Evolutionary conservation across 2,113 vertebrate species (phyloP).

Genomic region (Corythoichthys haematopterus): DNA sequence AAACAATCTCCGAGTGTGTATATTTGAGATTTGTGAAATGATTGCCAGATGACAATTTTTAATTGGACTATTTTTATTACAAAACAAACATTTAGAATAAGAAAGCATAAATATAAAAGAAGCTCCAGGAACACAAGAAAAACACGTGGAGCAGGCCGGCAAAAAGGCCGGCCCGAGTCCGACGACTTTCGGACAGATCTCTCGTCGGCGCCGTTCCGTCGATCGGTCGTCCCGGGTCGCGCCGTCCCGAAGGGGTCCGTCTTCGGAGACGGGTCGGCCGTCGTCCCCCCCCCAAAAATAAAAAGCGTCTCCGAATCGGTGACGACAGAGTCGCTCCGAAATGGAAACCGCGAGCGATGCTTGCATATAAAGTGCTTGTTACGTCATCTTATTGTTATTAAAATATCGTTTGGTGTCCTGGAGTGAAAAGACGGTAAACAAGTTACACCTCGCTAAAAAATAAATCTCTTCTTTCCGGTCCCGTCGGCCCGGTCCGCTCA

Average conservation of each 20-base stretch:
- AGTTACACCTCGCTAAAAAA: slow-evolving; percentile 81
- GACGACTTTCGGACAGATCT: neutral
- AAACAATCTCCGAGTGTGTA: too few relatives aligned
- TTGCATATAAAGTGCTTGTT: slow-evolving; percentile 80
- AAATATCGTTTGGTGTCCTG: slow-evolving; percentile 76
- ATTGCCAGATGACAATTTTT: slow-evolving; percentile 22
- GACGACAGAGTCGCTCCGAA: slow-evolving; percentile 69
- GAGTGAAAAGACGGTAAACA: slow-evolving; percentile 82
- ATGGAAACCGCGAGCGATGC: slow-evolving; percentile 75
- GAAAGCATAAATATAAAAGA: slow-evolving; percentile 76
- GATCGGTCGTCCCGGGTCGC: too few relatives aligned
- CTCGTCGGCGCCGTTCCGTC: too few relatives aligned
- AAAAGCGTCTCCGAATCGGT: slow-evolving; percentile 23
- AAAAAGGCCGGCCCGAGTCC: slow-evolving; percentile 36
- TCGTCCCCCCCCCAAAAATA: neutral
- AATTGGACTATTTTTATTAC: slow-evolving; percentile 72
- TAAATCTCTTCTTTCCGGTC: slow-evolving; percentile 79
- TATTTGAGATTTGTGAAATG: too few relatives aligned
- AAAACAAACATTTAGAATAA: slow-evolving; percentile 72
- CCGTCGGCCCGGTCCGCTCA: slow-evolving; percentile 87
- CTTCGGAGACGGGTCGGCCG: too few relatives aligned
- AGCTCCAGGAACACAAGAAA: slow-evolving; percentile 54
- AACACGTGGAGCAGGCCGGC: slow-evolving; percentile 54
- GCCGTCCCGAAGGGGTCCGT: too few relatives aligned
- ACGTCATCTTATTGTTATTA: slow-evolving; percentile 76